Evolutionary conservation across 2,797 vertebrate genomes (phyloP).

Genomic region (Siniperca scherzeri): DNA sequence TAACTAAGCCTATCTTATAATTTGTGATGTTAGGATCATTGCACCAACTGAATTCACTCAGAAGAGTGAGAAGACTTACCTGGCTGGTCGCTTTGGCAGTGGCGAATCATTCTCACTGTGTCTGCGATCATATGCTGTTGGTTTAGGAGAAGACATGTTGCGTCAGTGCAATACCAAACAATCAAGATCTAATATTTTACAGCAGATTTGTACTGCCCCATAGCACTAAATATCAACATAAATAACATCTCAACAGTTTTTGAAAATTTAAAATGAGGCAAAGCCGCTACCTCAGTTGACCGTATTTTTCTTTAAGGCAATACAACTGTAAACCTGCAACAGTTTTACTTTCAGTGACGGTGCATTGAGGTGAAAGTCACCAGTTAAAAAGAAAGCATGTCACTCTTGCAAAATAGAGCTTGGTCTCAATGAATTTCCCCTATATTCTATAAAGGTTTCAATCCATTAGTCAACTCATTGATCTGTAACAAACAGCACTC

Average conservation of each 20-base stretch:
- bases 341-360: neutral
- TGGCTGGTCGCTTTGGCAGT: constrained; percentile 95
- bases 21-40: neutral
- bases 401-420: neutral
- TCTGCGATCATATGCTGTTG: constrained; percentile 98
- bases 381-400: neutral
- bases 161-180: constrained; percentile 18
- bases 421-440: neutral
- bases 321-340: neutral
- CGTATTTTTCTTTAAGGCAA: neutral
- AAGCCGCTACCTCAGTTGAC: neutral
- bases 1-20: neutral
- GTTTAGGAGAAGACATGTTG: constrained; percentile 47
- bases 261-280: neutral
- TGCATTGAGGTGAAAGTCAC: neutral
- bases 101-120: constrained; percentile 94
- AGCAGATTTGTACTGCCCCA: neutral
- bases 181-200: neutral
- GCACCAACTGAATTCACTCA: neutral
- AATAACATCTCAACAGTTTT: neutral
- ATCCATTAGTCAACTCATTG: neutral
- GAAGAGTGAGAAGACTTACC: constrained; percentile 80
- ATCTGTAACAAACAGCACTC: neutral
- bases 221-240: neutral
- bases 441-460: neutral